Evolutionary conservation across 1,140 invertebrate genomes (phyloP), one percentile per base, ranked within the genome.

Genomic region (Habropoda laboriosa): DNA sequence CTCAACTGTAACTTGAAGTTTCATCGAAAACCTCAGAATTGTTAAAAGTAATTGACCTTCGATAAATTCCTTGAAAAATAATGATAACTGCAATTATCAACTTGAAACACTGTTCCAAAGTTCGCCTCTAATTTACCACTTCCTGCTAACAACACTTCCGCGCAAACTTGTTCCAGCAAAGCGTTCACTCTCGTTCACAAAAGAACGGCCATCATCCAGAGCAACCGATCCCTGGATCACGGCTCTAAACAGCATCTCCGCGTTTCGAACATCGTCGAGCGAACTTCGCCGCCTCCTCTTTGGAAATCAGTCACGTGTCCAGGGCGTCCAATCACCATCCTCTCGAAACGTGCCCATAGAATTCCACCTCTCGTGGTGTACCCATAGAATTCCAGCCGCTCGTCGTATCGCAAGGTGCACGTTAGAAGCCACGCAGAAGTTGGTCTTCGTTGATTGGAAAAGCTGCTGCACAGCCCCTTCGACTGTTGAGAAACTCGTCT

Each of bases 301-400:
- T 7, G 21, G 2, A 8, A 57, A 24, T 47, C 72, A 40, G 61
- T 66, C 61, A 66, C 61, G 60, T 75, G 73, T 32, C 30, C 38
- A 13, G 12, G 18, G 10, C 6, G 32, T 16, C 13, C 60, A 16
- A 40, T 53, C 18, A 40, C 42, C 21, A 30, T 18, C 16, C 45
- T 13, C 35, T 30, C 45, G 42, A 51, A 45, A 1, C 45, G 12
- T 24, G 45, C 18, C 2, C 18, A n/a, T 47, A 66, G 18, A 47
- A 66, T 47, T 66, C 18, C 13, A 30, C 1, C 16, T 21, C 24
- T 27, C 18, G 42, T 30, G 45, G 8, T 7, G 7, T 27, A 1
- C 24, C 16, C 32, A 35, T 61, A 40, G 61, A 42, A 64, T 42
- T 42, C 16, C n/a, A 60, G 21, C 32, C n/a, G 18, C 30, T 13